A percentile compares a stretch with the other conserved stretches of the same genome.
Evolutionary conservation across 1,140 invertebrate species (phyloP).

Genomic region (Idris sp.): DNA sequence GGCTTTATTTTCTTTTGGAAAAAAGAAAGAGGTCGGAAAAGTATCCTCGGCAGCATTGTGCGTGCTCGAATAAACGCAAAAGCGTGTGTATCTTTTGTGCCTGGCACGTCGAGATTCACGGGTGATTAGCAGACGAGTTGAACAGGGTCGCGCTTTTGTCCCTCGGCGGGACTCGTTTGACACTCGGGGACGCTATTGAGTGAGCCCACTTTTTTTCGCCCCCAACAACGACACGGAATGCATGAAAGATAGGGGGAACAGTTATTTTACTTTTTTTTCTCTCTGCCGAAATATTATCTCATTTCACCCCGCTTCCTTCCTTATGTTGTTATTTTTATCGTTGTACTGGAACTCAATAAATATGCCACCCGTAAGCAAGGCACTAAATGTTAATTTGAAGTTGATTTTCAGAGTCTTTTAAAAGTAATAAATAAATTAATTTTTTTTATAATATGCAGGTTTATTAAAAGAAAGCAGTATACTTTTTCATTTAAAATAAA

Average conservation of each 20-base stretch:
- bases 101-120: conserved; percentile 57
- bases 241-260: conserved; percentile 52
- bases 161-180: conserved; percentile 55
- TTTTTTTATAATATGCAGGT: too few species aligned
- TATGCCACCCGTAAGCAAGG: conserved; percentile 17
- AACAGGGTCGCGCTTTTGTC: conserved; percentile 59
- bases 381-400: conserved; percentile 26
- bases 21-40: conserved; percentile 33
- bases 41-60: conserved; percentile 41
- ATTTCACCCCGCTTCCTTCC: conserved; percentile 49
- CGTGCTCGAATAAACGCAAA: conserved; percentile 60
- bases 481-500: too few species aligned
- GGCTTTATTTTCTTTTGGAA: conserved; percentile 40
- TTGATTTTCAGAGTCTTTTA: conserved; percentile 16
- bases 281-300: conserved; percentile 51
- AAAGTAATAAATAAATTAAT: too few species aligned
- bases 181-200: conserved; percentile 45
- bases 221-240: conserved; percentile 44
- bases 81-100: conserved; percentile 56
- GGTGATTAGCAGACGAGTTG: conserved; percentile 60
- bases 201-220: conserved; percentile 35
- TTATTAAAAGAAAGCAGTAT: too few species aligned
- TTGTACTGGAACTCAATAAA: conserved; percentile 38
- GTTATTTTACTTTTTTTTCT: conserved; percentile 46
- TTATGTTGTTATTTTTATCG: conserved; percentile 58